Percentiles rank a stretch among this genome's conserved stretches.
These are phyloP conservation scores for Thymelicus sylvestris DNA, from an alignment of 2,888 invertebrate genomes.

Conservation along the genomic window DNA sequence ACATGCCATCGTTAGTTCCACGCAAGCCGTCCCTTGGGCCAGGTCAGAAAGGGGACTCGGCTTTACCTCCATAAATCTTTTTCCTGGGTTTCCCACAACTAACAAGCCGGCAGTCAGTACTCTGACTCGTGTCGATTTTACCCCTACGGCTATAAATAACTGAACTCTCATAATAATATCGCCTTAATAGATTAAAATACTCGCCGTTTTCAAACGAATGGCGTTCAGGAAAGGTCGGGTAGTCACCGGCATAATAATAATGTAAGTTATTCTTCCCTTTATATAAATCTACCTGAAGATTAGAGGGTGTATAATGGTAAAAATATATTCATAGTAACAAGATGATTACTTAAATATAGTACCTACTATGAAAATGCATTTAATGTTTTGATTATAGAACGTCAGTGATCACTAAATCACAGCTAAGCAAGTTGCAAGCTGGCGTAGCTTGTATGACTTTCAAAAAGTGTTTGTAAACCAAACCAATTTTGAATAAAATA, in stretches of 20 bases:
- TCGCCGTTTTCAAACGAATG: slow-evolving; percentile 66
- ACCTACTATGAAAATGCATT: too few relatives aligned
- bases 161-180: slow-evolving; percentile 75
- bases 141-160: slow-evolving; percentile 66
- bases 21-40: slow-evolving; percentile 73
- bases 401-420: too few relatives aligned
- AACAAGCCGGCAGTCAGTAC: slow-evolving; percentile 67
- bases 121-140: slow-evolving; percentile 52
- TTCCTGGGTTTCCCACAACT: slow-evolving; percentile 75
- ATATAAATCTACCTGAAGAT: slow-evolving; percentile 6
- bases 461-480: too few relatives aligned
- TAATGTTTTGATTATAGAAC: too few relatives aligned
- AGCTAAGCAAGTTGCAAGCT: too few relatives aligned
- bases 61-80: slow-evolving; percentile 79
- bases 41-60: slow-evolving; percentile 69
- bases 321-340: neutral
- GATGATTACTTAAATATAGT: too few relatives aligned
- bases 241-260: slow-evolving; percentile 50
- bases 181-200: slow-evolving; percentile 71
- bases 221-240: slow-evolving; percentile 60
- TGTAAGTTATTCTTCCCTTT: slow-evolving; percentile 23
- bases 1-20: slow-evolving; percentile 80
- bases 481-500: too few relatives aligned
- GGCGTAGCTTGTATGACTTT: too few relatives aligned
- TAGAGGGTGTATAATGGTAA: neutral